Percentiles rank a stretch among this genome's conserved stretches.
These are phyloP conservation scores for Lordiphosa stackelbergi DNA, from an alignment of 1,140 invertebrate species.

Conservation along the genomic window DNA sequence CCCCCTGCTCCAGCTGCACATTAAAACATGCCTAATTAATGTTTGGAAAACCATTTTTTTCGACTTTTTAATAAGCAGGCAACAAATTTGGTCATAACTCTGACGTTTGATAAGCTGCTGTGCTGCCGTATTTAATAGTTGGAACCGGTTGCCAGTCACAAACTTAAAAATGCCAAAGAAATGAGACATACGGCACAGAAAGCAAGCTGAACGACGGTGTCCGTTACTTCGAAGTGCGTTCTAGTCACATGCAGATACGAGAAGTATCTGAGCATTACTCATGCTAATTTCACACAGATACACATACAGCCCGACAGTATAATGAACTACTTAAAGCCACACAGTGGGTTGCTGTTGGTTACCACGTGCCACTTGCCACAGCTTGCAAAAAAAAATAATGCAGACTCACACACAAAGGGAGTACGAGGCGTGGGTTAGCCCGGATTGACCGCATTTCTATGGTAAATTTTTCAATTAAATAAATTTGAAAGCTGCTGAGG, in stretches of 20 bases:
- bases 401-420: conserved; percentile 3
- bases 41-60: no score
- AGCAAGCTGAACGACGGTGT: conserved; percentile 26
- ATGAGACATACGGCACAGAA: conserved; percentile 38
- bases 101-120: conserved; percentile 42
- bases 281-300: conserved; percentile 63
- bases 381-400: background rate
- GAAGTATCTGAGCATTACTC: conserved; percentile 62
- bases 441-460: conserved; percentile 19
- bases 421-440: conserved; percentile 12
- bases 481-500: conserved; percentile 14
- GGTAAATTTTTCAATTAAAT: conserved; percentile 13
- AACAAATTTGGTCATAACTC: conserved; percentile 30
- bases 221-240: conserved; percentile 49
- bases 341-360: conserved; percentile 39
- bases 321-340: conserved; percentile 64
- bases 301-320: conserved; percentile 33
- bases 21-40: conserved; percentile 10
- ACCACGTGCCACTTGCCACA: conserved; percentile 44
- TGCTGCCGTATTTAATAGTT: no score
- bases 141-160: conserved; percentile 55
- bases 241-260: conserved; percentile 38
- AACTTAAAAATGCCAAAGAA: conserved; percentile 57
- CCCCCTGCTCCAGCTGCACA: conserved; percentile 1
- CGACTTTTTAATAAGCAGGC: conserved; percentile 38